A percentile compares a stretch with the other conserved stretches of the same genome.
These are phyloP conservation scores for Balaeniceps rex DNA, from an alignment of 2,113 vertebrate species.

Conservation along the genomic window DNA sequence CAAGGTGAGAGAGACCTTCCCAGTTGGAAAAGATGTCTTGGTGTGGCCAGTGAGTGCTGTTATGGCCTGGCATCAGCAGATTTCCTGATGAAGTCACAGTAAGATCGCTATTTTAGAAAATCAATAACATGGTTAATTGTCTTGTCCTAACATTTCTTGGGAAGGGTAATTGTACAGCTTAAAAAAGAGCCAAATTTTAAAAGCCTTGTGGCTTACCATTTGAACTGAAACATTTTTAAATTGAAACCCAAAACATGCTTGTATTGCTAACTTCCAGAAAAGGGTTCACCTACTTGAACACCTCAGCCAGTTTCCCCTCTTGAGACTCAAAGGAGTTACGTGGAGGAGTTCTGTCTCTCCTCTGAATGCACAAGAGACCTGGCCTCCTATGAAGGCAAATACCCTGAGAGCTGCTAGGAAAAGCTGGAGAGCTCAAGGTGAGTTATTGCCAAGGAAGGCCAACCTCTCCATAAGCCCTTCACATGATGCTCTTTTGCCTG, in stretches of 20 bases:
- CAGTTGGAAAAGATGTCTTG: background rate
- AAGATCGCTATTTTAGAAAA: constrained; percentile 42
- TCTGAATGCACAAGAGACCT: background rate
- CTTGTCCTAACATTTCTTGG: constrained; percentile 41
- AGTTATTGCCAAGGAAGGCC: background rate
- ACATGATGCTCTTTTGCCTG: background rate
- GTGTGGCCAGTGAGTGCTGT: background rate
- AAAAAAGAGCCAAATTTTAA: constrained; percentile 51
- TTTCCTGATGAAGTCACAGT: constrained; percentile 41
- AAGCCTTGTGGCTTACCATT: constrained; percentile 12
- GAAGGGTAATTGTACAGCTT: constrained; percentile 17
- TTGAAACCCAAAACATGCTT: background rate
- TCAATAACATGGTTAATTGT: constrained; percentile 54
- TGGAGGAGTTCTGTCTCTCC: background rate
- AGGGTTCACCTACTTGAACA: background rate
- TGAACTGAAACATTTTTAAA: background rate
- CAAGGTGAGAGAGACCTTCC: constrained; percentile 45
- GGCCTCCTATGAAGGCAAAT: background rate
- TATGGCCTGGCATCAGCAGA: constrained; percentile 16
- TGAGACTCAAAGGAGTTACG: background rate
- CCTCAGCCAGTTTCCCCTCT: background rate
- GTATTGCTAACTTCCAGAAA: background rate
- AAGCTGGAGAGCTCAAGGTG: background rate
- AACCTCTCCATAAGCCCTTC: background rate
- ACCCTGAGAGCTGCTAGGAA: background rate